Conservation (phyloP, 2,113 vertebrate genomes). For the Psammodynastes pulverulentus region DNA sequence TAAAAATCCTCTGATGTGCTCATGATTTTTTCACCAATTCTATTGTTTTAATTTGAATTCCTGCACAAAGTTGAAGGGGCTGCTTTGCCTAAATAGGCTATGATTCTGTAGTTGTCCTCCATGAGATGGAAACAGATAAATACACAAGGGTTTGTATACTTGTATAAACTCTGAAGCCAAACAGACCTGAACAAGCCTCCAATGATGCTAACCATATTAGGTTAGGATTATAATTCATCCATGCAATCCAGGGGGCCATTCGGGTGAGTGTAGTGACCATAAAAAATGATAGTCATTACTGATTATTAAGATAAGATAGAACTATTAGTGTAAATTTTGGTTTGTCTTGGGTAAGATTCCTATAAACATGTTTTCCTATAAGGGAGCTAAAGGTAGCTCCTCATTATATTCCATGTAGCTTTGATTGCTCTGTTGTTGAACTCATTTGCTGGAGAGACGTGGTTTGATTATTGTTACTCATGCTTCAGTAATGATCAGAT, state of each 20-base stretch:
- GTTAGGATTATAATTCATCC: neutral
- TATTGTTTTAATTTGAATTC: neutral
- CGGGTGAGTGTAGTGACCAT: neutral
- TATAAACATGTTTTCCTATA: neutral
- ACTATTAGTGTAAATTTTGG: neutral
- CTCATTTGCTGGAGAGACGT: neutral
- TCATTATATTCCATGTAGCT: neutral
- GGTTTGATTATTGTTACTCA: neutral
- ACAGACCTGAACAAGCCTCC: neutral
- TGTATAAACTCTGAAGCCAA: neutral
- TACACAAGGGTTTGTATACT: neutral
- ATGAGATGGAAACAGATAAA: neutral
- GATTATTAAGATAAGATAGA: neutral
- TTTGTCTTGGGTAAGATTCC: neutral
- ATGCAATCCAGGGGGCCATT: neutral
- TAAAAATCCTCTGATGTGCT: too few species aligned
- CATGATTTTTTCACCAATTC: too few species aligned
- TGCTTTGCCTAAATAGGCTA: neutral
- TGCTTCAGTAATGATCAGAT: neutral
- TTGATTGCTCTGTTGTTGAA: neutral
- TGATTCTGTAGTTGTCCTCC: neutral
- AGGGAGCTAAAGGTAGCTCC: neutral
- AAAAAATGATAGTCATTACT: neutral
- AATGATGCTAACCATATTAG: neutral
- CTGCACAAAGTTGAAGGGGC: neutral